Evolutionary conservation across 2,113 vertebrate genomes (phyloP).

Genomic region (Trogon melanurus): DNA sequence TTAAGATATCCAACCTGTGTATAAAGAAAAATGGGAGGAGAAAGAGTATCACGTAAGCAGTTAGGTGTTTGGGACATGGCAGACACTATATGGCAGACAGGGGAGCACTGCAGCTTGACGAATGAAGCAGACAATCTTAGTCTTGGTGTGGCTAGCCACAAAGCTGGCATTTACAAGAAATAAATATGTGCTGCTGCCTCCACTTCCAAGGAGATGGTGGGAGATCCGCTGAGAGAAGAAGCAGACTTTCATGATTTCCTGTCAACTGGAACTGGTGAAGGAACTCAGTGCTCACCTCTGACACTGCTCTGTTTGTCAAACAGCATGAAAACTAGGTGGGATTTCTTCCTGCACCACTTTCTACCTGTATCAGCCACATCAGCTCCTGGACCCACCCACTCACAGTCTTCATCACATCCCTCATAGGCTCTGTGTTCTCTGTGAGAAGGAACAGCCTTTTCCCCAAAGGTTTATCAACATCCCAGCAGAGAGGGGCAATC

Average conservation of each 20-base stretch:
- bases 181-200: not conserved
- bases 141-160: not conserved
- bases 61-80: not conserved
- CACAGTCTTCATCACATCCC: not conserved
- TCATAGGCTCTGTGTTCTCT: not conserved
- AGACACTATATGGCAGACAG: accelerated
- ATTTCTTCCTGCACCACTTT: not conserved
- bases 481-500: not conserved
- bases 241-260: too few species aligned
- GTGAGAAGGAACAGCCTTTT: not conserved
- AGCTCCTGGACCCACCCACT: not conserved
- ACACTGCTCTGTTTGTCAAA: not conserved
- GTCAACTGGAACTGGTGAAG: not conserved
- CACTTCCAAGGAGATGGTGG: not conserved
- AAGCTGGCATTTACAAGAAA: not conserved
- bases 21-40: not conserved
- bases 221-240: not conserved
- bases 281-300: not conserved
- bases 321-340: not conserved
- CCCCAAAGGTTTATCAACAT: not conserved
- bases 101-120: not conserved
- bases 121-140: not conserved
- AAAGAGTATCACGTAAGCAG: accelerated
- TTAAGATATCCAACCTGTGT: not conserved
- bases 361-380: not conserved